phyloP scores from a whole-genome alignment of 2,113 vertebrate genomes.

The Podilymbus podiceps region DNA sequence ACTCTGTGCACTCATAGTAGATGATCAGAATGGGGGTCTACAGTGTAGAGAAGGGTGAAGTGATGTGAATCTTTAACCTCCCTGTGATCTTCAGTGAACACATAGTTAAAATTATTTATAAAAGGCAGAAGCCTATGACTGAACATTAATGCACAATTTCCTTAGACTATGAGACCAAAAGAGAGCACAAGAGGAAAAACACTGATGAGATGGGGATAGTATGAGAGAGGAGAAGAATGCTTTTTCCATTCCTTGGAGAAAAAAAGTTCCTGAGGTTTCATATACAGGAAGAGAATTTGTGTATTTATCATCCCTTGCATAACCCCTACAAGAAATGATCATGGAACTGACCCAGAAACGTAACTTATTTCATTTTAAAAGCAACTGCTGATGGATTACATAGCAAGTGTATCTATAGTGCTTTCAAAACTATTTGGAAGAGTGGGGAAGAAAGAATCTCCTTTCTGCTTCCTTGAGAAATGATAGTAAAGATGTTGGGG shows the following conservation, averaged over 20 bases:
- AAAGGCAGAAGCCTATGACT: not conserved
- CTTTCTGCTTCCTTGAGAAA: not conserved
- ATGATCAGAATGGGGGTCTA: not conserved
- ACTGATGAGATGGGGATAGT: accelerated
- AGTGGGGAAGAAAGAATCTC: not conserved
- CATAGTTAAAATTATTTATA: not conserved
- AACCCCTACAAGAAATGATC: not conserved
- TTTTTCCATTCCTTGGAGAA: not conserved
- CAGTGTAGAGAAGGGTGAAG: not conserved
- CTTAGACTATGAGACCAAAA: not conserved
- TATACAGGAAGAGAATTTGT: not conserved
- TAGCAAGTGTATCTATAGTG: not conserved
- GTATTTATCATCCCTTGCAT: not conserved
- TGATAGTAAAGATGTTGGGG: not conserved
- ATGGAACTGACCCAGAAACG: not conserved
- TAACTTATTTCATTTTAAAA: not conserved
- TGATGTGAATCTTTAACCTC: not conserved
- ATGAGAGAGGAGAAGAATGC: not conserved
- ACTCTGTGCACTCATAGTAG: not conserved
- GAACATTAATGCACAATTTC: not conserved
- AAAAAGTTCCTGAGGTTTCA: not conserved
- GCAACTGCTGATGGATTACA: not conserved
- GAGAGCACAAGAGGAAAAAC: not conserved
- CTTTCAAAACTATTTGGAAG: not conserved
- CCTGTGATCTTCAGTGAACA: not conserved